Evolutionary conservation across 1,140 invertebrate genomes (phyloP), one percentile per base, ranked within the genome.

Genomic region (Phthorimaea operculella): DNA sequence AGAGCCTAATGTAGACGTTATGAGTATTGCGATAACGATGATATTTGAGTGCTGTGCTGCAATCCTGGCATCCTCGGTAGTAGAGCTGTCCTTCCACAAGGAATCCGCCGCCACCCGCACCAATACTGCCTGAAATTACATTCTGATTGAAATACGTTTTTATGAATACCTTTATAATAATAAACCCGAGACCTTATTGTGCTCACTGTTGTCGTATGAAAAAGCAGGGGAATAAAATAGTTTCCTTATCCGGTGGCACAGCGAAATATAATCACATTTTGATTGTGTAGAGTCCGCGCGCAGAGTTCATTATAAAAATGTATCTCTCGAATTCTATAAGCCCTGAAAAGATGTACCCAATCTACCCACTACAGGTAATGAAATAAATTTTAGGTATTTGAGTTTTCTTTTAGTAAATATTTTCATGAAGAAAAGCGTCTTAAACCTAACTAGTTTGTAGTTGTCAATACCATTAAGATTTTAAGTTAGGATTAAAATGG

Each of bases 51-150:
- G 81, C 49, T 80, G 75, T 12, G 53, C 58, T 8, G 81, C 81
- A 44, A 79, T 76, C 52, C 58, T 64, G 45, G 63, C 73, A 55
- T 84, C 81, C 54, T 72, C 69, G 11, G 58, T 47, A 15, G 66
- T 72, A 11, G 70, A 62, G 5, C 74, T 72, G 4, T 75, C 72
- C 12, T 53, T 55, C 72, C 72, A 79, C 16, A 83, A 60, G 18
- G 81, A 85, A 57, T 85, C 81, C 33, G 70, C 63, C 17, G 81
- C 81, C 10, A 76, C 74, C 52, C 81, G 70, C 14, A 85, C 79
- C 52, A 85, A 61, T 45, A 83, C 79, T n/a, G 81, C 78, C 79
- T 85, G 71, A 60, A 83, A 81, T 56, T 47, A 59, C 34, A 51
- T 56, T 56, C 17, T 51, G 48, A 51, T 28, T 51, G 36, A 51